These are phyloP conservation scores for Triops cancriformis DNA, from an alignment of 1,140 invertebrate genomes.

Conservation along the genomic window DNA sequence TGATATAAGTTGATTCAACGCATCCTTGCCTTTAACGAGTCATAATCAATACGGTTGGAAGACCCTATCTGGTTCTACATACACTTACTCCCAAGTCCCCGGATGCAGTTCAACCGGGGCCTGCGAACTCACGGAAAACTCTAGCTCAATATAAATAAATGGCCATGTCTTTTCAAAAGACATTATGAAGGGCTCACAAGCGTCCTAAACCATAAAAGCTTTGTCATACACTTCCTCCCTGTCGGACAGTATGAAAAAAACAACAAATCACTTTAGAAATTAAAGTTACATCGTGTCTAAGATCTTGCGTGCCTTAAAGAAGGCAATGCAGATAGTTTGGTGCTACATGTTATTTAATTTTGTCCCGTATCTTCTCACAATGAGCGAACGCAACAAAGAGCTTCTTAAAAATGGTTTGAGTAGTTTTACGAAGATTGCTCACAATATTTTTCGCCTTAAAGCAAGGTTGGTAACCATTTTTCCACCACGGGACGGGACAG, in stretches of 20 bases:
- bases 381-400: too few relatives aligned
- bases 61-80: background rate
- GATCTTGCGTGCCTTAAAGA: too few relatives aligned
- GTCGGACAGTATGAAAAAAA: background rate
- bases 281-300: too few relatives aligned
- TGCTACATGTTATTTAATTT: too few relatives aligned
- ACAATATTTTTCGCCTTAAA: too few relatives aligned
- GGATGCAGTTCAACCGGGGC: background rate
- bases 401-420: too few relatives aligned
- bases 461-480: too few relatives aligned
- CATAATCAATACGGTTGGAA: background rate
- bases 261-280: too few relatives aligned
- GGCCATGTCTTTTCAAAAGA: background rate
- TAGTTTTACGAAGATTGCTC: too few relatives aligned
- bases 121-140: background rate
- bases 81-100: background rate
- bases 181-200: background rate
- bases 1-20: slow-evolving; percentile 11
- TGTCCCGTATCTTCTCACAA: too few relatives aligned
- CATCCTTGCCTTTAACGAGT: background rate
- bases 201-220: background rate
- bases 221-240: background rate
- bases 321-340: too few relatives aligned
- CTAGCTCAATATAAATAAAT: background rate
- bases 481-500: too few relatives aligned